Evolutionary conservation across 1,140 invertebrate genomes (phyloP), one percentile per base, ranked within the genome.

Genomic region (Plectrocnemia conspersa): DNA sequence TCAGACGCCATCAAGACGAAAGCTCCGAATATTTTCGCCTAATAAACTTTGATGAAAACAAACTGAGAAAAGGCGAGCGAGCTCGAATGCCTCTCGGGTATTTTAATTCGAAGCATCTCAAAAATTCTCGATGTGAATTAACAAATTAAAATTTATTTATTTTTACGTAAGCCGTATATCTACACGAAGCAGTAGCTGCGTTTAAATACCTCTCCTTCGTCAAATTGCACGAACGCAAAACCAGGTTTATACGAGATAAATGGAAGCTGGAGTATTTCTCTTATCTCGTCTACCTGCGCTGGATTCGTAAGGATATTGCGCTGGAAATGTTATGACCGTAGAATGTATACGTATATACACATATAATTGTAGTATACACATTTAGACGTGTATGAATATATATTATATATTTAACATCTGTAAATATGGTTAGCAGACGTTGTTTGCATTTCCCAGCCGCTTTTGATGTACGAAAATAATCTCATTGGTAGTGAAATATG

Each of bases 11-110:
- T 47, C 21, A 50, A 50, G n/a, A 21, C n/a, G 48, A 23, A 24
- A 38, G 29, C 35, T 50, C 16, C 13, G 35, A 50, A 61, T 56
- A 61, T 61, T 61, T 61, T 61, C 54, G 45, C 54, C 36, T 54
- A 61, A 61, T 61, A 61, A 61, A 61, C 46, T 61, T 54, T 56
- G 54, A 56, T 56, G 59, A 61, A 61, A 52, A 46, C 53, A 52
- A 48, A 44, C 58, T 56, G 45, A 50, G 27, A 15, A 25, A 42
- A 41, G 25, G 22, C 23, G 9, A 40, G n/a, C 27, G n/a, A 9
- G 27, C 7, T 9, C n/a, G 27, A 32, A 32, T 32, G 27, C 7
- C n/a, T n/a, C n/a, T n/a, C n/a, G n/a, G n/a, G n/a, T n/a, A n/a
- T n/a, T n/a, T n/a, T n/a, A n/a, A n/a, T n/a, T n/a, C n/a, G n/a